Evolutionary conservation across 2,888 invertebrate species (phyloP), one percentile per base, ranked within the genome.

Genomic region (Tenthredo distinguenda): DNA sequence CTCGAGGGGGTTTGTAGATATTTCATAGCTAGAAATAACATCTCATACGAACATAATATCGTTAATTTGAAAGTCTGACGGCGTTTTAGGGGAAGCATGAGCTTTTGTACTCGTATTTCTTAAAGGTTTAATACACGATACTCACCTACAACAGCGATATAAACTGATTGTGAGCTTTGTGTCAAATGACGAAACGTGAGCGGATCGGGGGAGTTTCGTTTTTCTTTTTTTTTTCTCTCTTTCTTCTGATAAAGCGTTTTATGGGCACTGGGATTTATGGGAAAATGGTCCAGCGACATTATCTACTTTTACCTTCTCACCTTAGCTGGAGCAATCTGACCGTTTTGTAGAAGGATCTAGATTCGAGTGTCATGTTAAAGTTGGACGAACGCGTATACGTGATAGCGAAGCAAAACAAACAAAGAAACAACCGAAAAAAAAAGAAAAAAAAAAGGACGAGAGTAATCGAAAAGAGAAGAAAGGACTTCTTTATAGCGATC

Each of bases 161-260:
- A 50, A 34, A 71, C 71, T 71, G 71, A 71, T 71, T 37, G 71
- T 37, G 34, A 55, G 79, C 79, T 79, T 79, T 55, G 21, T 79
- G 55, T 37, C 79, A 58, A 79, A 79, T 50, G 55, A 58, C 79
- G 18, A 79, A 55, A 79, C 79, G 55, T 58, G n/a, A 31, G 34
- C 37, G 55, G 55, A 79, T 79, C 26, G 34, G 79, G 47, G 26
- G 3, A 76, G 47, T 76, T 21, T 62, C 62, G 62, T 47, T 47
- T 47, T 47, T 21, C 12, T 7, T n/a, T 55, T 50, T 50, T n/a
- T 50, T 50, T 18, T 55, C 5, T n/a, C 1, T n/a, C 6, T 18
- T 7, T 55, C 31, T 77, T 2, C 79, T 79, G 79, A 79, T 79
- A 79, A 79, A 79, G 37, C 55, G 79, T 79, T 79, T 79, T 79